Conservation (phyloP, 2,888 invertebrate genomes). For the Meiosimyza decipiens region DNA sequence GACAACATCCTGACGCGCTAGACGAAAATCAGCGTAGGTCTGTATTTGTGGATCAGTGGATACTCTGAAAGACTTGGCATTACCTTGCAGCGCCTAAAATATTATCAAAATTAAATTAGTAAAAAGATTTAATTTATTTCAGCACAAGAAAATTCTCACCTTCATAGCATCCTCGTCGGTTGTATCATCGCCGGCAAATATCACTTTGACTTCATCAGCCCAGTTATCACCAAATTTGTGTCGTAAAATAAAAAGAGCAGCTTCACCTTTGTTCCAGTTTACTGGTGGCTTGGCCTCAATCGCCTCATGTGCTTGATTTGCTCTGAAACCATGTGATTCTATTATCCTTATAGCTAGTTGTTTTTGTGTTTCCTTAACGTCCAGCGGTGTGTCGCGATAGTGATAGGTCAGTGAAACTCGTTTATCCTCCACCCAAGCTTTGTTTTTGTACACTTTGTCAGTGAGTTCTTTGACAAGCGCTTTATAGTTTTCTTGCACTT, state of each 20-base stretch:
- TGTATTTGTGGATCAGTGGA: slow-evolving; percentile 75
- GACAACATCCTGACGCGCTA: slow-evolving; percentile 78
- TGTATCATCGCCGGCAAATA: slow-evolving; percentile 88
- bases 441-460: slow-evolving; percentile 71
- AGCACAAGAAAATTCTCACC: slow-evolving; percentile 67
- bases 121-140: neutral
- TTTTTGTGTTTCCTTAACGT: slow-evolving; percentile 69
- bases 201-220: slow-evolving; percentile 76
- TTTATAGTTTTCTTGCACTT: slow-evolving; percentile 73
- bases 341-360: slow-evolving; percentile 72
- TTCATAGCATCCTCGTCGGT: slow-evolving; percentile 93
- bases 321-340: slow-evolving; percentile 73
- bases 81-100: slow-evolving; percentile 75
- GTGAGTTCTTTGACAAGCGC: slow-evolving; percentile 74
- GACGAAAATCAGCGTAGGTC: slow-evolving; percentile 77
- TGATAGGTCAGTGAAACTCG: slow-evolving; percentile 78
- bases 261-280: slow-evolving; percentile 81
- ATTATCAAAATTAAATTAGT: slow-evolving; percentile 3
- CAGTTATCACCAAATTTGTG: slow-evolving; percentile 80
- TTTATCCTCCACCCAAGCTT: slow-evolving; percentile 83
- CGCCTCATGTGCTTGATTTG: slow-evolving; percentile 77
- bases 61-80: slow-evolving; percentile 81
- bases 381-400: slow-evolving; percentile 75
- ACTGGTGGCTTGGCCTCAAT: slow-evolving; percentile 83
- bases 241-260: slow-evolving; percentile 78